Percentiles rank a stretch among this genome's conserved stretches.
These are phyloP conservation scores for Tolmerus cingulatus DNA, from an alignment of 2,888 invertebrate genomes.

Conservation along the genomic window DNA sequence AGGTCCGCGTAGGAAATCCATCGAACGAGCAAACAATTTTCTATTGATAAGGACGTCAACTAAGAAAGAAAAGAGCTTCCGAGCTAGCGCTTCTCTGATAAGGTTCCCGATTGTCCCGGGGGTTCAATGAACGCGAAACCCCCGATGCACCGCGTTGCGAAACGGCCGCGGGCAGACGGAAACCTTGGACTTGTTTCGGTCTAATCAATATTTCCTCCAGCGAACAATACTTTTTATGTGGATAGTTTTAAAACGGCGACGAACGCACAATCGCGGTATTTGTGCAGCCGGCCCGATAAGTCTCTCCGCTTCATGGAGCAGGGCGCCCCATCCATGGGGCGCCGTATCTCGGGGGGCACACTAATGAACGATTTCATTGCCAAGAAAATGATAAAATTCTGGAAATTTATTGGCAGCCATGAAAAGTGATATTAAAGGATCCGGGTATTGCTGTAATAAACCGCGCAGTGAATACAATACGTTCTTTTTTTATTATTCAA, in stretches of 20 bases:
- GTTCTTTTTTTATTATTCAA: background rate
- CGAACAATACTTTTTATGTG: constrained; percentile 2
- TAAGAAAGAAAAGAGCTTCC: background rate
- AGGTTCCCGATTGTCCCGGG: background rate
- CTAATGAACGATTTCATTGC: constrained; percentile 20
- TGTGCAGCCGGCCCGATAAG: constrained; percentile 24
- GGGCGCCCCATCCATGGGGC: background rate
- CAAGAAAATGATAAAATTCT: constrained; percentile 18
- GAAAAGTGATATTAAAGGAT: background rate
- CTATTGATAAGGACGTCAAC: background rate
- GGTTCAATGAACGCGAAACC: background rate
- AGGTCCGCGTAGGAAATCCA: background rate
- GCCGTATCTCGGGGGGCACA: background rate
- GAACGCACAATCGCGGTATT: background rate
- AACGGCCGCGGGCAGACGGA: background rate
- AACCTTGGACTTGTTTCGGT: constrained; percentile 36
- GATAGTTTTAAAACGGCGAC: background rate
- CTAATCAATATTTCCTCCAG: constrained; percentile 16
- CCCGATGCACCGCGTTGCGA: background rate
- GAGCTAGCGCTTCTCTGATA: constrained; percentile 1
- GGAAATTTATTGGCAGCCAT: constrained; percentile 3
- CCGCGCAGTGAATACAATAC: background rate
- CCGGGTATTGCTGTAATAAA: background rate
- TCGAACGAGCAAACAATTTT: background rate
- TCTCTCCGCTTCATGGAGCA: background rate